These are phyloP conservation scores for Miichthys miiuy DNA, from an alignment of 2,797 vertebrate species.

Conservation along the genomic window DNA sequence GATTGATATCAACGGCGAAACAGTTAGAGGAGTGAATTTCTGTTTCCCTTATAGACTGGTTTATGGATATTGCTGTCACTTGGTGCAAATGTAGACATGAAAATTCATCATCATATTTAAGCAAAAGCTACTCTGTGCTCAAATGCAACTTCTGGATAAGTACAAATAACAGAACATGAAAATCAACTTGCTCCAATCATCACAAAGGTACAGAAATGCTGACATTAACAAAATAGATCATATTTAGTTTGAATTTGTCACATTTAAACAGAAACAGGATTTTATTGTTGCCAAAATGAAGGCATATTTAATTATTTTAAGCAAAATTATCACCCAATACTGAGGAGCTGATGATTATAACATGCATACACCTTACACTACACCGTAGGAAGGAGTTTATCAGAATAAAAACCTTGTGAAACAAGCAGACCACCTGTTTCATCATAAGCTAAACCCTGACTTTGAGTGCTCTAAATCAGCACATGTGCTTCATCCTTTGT, in stretches of 20 bases:
- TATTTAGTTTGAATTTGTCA: not conserved
- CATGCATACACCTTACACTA: not conserved
- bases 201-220: not conserved
- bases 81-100: not conserved
- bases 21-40: not conserved
- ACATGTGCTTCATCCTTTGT: slow-evolving; percentile 14
- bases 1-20: not conserved
- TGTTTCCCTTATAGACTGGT: not conserved
- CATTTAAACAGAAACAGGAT: not conserved
- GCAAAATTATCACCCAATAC: not conserved
- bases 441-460: not conserved
- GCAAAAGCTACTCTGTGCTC: not conserved
- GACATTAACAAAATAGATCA: not conserved
- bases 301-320: not conserved
- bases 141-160: no score
- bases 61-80: not conserved
- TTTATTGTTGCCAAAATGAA: not conserved
- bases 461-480: not conserved
- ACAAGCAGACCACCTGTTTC: not conserved
- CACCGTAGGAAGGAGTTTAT: not conserved
- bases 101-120: not conserved
- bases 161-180: not conserved
- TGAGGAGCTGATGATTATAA: not conserved
- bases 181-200: not conserved
- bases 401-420: not conserved